Base-by-base conservation (phyloP, 2,888 invertebrate species). In the Pollenia angustigena region DNA sequence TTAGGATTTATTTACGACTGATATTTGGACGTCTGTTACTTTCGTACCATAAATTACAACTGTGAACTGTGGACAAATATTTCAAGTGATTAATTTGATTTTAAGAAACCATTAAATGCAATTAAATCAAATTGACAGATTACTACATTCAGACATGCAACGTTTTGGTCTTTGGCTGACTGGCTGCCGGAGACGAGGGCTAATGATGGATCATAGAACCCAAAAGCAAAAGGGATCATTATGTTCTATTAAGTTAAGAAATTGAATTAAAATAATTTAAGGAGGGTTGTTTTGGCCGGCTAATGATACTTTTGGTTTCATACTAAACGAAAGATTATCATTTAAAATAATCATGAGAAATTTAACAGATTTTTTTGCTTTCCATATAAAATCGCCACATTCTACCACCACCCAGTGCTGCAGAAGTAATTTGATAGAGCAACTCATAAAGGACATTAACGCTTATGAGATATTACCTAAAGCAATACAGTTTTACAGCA, bases 71-170 rank as follows among this genome's bases (percentile, higher is more conserved):
- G 44, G 52, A 54, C n/a, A 74, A 80, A 76, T 75, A 79, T 69
- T 66, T 84, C 81, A 78, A 87, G 81, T 88, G 88, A 87, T 87
- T 87, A 88, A 88, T 88, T 85, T 68, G 88, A 86, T 81, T 88
- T 88, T 87, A 83, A 88, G 88, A 85, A 88, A 88, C 82, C 86
- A 88, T 88, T 88, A 88, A 88, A 85, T 85, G 79, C 84, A 88
- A 88, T 88, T 88, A 88, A 87, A 88, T 87, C 85, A 83, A 85
- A 88, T 86, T 87, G 85, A 87, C 88, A 88, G 86, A 88, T 87
- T 88, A 88, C 85, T 81, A 50, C 79, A 23, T 64, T 81, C 62
- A 68, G 76, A 81, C 87, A 87, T 87, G 87, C 87, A 81, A 87
- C 64, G 68, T 66, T 71, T 46, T 14, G 10, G n/a, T 32, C 4